Conservation (phyloP, 2,888 invertebrate genomes). For the Cheilosia urbana region DNA sequence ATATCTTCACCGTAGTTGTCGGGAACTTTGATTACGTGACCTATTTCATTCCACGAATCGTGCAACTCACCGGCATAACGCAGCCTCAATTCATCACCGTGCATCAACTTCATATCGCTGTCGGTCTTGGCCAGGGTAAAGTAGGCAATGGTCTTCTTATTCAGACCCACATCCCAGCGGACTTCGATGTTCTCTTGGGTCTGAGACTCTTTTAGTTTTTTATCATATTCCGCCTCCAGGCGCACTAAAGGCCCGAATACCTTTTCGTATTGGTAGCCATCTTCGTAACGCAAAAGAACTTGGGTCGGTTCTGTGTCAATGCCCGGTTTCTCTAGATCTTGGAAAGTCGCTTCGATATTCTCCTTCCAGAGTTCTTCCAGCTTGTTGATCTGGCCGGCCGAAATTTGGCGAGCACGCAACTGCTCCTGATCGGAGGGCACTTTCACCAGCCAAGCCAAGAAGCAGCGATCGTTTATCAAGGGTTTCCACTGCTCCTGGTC, state of each 20-base stretch:
- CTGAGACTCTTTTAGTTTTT: conserved; percentile 98
- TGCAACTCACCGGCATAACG: conserved; percentile 96
- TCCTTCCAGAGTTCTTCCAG: conserved; percentile 99
- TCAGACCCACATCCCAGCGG: conserved; percentile 99
- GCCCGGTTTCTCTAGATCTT: conserved; percentile 98
- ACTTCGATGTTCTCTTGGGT: conserved; percentile 99
- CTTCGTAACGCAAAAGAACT: conserved; percentile 91
- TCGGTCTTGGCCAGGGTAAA: conserved; percentile 98
- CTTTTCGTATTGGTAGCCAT: conserved; percentile 99
- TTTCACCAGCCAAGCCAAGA: conserved; percentile 98
- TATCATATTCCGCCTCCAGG: conserved; percentile 99
- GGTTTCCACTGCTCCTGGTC: conserved; percentile 99
- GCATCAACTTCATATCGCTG: conserved; percentile 99
- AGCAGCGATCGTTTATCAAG: conserved; percentile 97
- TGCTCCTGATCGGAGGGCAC: conserved; percentile 99
- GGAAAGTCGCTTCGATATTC: conserved; percentile 98
- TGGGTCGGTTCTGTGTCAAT: conserved; percentile 99
- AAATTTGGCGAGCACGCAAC: conserved; percentile 96
- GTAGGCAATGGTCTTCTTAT: conserved; percentile 98
- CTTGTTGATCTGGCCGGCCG: conserved; percentile 98
- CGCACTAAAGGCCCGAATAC: conserved; percentile 98
- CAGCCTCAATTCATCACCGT: conserved; percentile 97
- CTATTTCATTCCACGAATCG: conserved; percentile 98
- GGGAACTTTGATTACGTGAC: conserved; percentile 98
- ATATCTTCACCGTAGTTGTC: conserved; percentile 99